These are phyloP conservation scores for Bombus waltoni DNA, from an alignment of 1,140 invertebrate species.

Conservation along the genomic window DNA sequence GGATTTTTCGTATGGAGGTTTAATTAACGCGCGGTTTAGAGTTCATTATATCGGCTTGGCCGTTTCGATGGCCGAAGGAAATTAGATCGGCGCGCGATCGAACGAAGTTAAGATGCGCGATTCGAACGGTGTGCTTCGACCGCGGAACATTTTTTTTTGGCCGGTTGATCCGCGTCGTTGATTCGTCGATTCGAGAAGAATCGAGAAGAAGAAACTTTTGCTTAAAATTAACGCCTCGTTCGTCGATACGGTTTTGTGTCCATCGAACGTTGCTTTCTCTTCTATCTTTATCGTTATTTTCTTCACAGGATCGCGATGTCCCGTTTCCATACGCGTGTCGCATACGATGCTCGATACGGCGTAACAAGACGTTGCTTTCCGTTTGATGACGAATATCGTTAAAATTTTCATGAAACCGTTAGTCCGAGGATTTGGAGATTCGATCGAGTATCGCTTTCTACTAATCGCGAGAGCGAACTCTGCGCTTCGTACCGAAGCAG, in stretches of 20 bases:
- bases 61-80: background rate
- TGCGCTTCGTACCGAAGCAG: background rate
- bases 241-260: background rate
- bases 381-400: too few species aligned
- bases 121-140: background rate
- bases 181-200: background rate
- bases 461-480: background rate
- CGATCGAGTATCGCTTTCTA: background rate
- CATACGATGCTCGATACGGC: too few species aligned
- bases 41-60: background rate
- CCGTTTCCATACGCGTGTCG: too few species aligned
- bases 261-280: background rate
- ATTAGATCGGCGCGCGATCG: background rate
- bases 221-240: background rate
- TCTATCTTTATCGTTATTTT: too few species aligned
- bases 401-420: background rate
- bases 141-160: too few species aligned
- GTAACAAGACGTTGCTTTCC: too few species aligned
- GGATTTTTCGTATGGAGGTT: background rate
- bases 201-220: background rate
- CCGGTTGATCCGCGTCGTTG: background rate
- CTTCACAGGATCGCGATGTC: too few species aligned
- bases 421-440: background rate
- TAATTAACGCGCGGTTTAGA: background rate
- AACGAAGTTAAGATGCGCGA: background rate